Percentiles rank a stretch among this genome's conserved stretches.
These are phyloP conservation scores for Tryphoninae sp. DNA, from an alignment of 2,888 invertebrate genomes.

Conservation along the genomic window DNA sequence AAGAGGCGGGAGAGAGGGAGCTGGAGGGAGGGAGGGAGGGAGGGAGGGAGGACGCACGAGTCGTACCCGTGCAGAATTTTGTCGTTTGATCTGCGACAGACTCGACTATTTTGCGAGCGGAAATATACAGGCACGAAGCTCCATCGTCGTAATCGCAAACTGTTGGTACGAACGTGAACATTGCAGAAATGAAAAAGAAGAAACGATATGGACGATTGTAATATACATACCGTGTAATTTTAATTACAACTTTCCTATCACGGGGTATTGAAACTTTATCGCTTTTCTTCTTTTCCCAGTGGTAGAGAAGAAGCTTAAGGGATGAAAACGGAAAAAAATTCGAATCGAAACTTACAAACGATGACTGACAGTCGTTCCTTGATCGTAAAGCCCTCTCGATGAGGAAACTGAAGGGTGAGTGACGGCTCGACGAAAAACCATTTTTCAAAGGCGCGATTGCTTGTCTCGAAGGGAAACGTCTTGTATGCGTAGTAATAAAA, in stretches of 20 bases:
- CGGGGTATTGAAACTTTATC: neutral
- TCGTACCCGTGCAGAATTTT: slow-evolving; percentile 32
- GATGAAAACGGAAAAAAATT: neutral
- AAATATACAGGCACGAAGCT: slow-evolving; percentile 21
- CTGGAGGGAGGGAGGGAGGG: too few relatives aligned
- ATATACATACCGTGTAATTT: slow-evolving; percentile 16
- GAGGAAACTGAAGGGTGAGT: neutral
- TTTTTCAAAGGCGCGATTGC: neutral
- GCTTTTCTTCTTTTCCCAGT: neutral
- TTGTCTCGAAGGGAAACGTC: neutral
- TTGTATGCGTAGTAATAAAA: too few relatives aligned
- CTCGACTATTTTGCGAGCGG: slow-evolving; percentile 31
- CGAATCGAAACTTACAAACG: neutral
- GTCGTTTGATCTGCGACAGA: slow-evolving; percentile 58
- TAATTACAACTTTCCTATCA: slow-evolving; percentile 2
- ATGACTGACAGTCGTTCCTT: neutral
- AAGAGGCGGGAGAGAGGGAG: slow-evolving; percentile 2
- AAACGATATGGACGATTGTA: neutral
- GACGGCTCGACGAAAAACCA: neutral
- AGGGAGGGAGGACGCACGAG: slow-evolving; percentile 16
- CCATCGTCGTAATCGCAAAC: slow-evolving; percentile 10
- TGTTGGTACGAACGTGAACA: slow-evolving; percentile 46
- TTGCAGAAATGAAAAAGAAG: slow-evolving; percentile 21
- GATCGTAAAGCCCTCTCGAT: neutral
- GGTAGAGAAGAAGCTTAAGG: neutral